Conservation (phyloP, 2,888 invertebrate species). For the Parthenolecanium corni region DNA sequence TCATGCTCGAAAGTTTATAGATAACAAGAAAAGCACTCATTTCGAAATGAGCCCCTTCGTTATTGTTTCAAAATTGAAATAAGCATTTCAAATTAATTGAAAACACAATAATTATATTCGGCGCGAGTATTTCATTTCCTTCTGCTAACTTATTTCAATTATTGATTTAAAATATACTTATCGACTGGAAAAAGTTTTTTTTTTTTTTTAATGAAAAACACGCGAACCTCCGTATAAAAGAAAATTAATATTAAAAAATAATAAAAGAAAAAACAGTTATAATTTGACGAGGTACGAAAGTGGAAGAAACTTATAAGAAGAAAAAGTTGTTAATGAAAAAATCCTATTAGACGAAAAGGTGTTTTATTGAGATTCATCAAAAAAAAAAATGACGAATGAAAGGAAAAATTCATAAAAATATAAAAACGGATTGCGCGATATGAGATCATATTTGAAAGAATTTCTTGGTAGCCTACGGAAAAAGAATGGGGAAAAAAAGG, state of each 20-base stretch:
- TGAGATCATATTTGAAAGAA: slow-evolving; percentile 6
- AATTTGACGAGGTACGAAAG: slow-evolving; percentile 4
- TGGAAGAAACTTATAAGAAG: background rate
- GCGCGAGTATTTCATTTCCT: too few relatives aligned
- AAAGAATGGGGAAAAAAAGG: too few relatives aligned
- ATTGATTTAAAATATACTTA: too few relatives aligned
- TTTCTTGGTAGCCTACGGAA: background rate
- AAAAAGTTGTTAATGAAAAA: slow-evolving; percentile 2
- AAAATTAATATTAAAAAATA: slow-evolving; percentile 4
- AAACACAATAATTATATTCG: too few relatives aligned
- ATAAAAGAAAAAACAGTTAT: background rate
- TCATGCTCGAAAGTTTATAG: too few relatives aligned
- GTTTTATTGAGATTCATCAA: background rate
- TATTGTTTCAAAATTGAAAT: too few relatives aligned
- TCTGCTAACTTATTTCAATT: too few relatives aligned
- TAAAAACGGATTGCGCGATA: slow-evolving; percentile 2
- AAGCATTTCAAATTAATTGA: too few relatives aligned
- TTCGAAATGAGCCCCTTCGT: too few relatives aligned
- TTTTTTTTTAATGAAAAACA: background rate
- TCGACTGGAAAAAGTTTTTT: too few relatives aligned
- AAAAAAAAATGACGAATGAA: background rate
- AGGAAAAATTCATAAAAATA: slow-evolving; percentile 4
- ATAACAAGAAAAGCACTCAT: too few relatives aligned
- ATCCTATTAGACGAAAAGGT: background rate
- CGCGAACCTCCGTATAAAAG: slow-evolving; percentile 10